A percentile compares a stretch with the other conserved stretches of the same genome.
phyloP scores from a whole-genome alignment of 2,888 invertebrate genomes.

The Dynastes hyllus region DNA sequence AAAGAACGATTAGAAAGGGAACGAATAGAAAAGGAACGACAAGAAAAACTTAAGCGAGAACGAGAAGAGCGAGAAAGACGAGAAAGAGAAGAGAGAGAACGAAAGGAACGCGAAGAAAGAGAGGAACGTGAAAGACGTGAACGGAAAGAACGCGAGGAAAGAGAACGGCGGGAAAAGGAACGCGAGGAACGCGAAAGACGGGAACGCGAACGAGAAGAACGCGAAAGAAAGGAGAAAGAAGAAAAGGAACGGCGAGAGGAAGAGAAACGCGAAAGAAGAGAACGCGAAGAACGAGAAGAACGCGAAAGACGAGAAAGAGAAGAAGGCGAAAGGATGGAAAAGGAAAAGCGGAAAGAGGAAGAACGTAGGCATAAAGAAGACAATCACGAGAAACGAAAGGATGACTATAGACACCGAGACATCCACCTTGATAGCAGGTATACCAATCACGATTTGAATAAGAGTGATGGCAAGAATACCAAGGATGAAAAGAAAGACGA shows the following conservation, averaged over 20 bases:
- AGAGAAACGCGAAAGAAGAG: slow-evolving; percentile 69
- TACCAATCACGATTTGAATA: slow-evolving; percentile 54
- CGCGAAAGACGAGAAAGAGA: slow-evolving; percentile 62
- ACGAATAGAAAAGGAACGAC: slow-evolving; percentile 65
- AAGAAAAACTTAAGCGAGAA: slow-evolving; percentile 64
- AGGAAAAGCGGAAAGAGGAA: slow-evolving; percentile 67
- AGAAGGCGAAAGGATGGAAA: slow-evolving; percentile 63
- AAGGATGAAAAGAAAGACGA: slow-evolving; percentile 68
- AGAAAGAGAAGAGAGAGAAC: slow-evolving; percentile 66
- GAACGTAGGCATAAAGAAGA: slow-evolving; percentile 66
- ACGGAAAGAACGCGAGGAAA: slow-evolving; percentile 50
- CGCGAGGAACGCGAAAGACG: slow-evolving; percentile 62
- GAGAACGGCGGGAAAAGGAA: slow-evolving; percentile 46
- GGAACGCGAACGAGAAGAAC: slow-evolving; percentile 61
- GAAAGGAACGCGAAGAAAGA: slow-evolving; percentile 53
- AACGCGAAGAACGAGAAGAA: slow-evolving; percentile 66
- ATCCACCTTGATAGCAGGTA: slow-evolving; percentile 70
- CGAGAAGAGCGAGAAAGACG: slow-evolving; percentile 70
- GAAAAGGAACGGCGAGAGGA: slow-evolving; percentile 66
- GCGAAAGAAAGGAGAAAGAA: slow-evolving; percentile 66
- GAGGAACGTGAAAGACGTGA: slow-evolving; percentile 60
- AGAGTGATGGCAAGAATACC: slow-evolving; percentile 64
- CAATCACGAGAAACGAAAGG: slow-evolving; percentile 71
- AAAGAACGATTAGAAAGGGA: slow-evolving; percentile 65
- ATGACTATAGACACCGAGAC: slow-evolving; percentile 74